Base-by-base conservation (phyloP, 2,797 vertebrate species). In the Varecia variegata region DNA sequence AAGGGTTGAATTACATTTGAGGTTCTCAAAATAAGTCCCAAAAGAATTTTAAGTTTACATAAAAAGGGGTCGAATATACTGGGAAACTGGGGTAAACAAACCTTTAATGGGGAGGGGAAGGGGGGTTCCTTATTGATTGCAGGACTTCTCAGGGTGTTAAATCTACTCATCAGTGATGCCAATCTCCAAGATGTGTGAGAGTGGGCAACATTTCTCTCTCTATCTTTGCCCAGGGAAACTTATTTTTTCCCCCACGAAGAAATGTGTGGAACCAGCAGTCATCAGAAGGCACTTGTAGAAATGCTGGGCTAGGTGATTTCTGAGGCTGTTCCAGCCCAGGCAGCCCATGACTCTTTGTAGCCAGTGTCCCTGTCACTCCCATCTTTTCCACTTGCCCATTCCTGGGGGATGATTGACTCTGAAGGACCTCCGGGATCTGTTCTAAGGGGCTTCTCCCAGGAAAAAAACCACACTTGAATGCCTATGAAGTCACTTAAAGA, bases 401-500 rank as follows among this genome's bases (percentile, higher is more conserved):
- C 45, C 52, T 94, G 43, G 15, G 35, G 47, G 68, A 47, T 45
- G 73, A 38, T 8, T 74, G 88, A n/a, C 27, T 56, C 62, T 56
- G 50, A 87, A 77, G 54, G 30, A 80, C 45, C 18, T 65, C 23
- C 3, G 2, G 0, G 5, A 40, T 87, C 84, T 86, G 77, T 88
- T 88, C 76, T 91, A 86, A 83, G 50, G 76, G 65, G 17, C 54
- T 74, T 93, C 73, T 86, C 82, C 45, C 83, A 95, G 83, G 73
- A 60, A 93, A 91, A 65, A 18, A 35, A 38, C 54, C 85, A 86
- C 32, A 5, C 81, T 25, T 89, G 60, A 95, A 84, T 62, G 79
- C 38, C 93, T 88, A 38, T 38, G 50, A 94, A 86, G 90, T 91
- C 79, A 84, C 76, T 86, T 80, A 81, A 88, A 92, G 84, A 52